phyloP scores from a whole-genome alignment of 2,888 invertebrate genomes.

The Heliconius ethilla region DNA sequence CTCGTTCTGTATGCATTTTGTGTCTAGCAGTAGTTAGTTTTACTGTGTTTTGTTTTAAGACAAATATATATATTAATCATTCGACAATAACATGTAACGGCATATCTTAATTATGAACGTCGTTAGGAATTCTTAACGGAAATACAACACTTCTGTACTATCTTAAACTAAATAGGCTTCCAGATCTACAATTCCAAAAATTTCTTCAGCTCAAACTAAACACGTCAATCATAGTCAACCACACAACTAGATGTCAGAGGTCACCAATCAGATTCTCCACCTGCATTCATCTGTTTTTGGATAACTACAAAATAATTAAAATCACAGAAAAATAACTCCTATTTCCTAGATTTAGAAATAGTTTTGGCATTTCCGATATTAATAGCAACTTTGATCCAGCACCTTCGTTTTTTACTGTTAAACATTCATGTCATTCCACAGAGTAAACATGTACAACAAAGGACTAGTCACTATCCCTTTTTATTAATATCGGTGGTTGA shows the following conservation, averaged over 20 bases:
- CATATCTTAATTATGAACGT: neutral
- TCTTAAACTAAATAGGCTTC: neutral
- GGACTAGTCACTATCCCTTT: slow-evolving; percentile 72
- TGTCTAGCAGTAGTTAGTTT: slow-evolving; percentile 2
- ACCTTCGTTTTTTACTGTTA: slow-evolving; percentile 65
- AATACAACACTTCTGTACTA: neutral
- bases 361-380: slow-evolving; percentile 47
- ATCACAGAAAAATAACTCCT: slow-evolving; percentile 49
- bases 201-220: slow-evolving; percentile 70
- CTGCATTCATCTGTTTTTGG: slow-evolving; percentile 49
- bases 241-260: slow-evolving; percentile 74
- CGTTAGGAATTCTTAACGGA: neutral
- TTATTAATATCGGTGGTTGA: slow-evolving; percentile 77
- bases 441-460: slow-evolving; percentile 75
- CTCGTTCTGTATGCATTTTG: slow-evolving; percentile 16
- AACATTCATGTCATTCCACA: slow-evolving; percentile 73
- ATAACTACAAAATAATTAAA: slow-evolving; percentile 41
- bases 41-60: slow-evolving; percentile 27
- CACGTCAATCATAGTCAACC: slow-evolving; percentile 74
- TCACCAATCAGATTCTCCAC: slow-evolving; percentile 67
- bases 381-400: slow-evolving; percentile 47
- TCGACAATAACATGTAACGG: neutral
- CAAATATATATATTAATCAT: slow-evolving; percentile 10
- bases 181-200: slow-evolving; percentile 61
- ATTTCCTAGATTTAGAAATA: slow-evolving; percentile 46